A percentile compares a stretch with the other conserved stretches of the same genome.
Conservation (phyloP, 2,888 invertebrate genomes). For the Cheiracanthium punctorium region DNA sequence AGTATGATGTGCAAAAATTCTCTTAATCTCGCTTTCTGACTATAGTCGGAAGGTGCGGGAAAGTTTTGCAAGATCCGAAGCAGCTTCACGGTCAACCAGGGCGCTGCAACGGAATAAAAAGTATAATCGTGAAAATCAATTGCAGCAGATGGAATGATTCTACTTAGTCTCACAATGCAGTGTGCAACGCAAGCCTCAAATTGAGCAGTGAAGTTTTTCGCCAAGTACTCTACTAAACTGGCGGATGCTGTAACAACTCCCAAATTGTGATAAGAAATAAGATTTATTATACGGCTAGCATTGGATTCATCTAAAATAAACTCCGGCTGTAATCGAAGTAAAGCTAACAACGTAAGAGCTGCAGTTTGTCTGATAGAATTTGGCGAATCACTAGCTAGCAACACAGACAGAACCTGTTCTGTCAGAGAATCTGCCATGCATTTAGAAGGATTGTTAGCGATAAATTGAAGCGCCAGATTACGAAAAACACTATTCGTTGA, state of each 20-base stretch:
- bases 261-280: slow-evolving; percentile 21
- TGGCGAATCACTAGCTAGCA: slow-evolving; percentile 86
- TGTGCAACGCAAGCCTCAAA: not conserved
- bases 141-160: not conserved
- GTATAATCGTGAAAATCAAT: slow-evolving; percentile 30
- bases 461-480: slow-evolving; percentile 98
- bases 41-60: slow-evolving; percentile 13
- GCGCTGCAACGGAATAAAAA: slow-evolving; percentile 30
- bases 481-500: slow-evolving; percentile 97
- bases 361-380: slow-evolving; percentile 49
- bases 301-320: slow-evolving; percentile 5
- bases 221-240: slow-evolving; percentile 39
- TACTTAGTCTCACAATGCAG: slow-evolving; percentile 2
- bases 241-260: slow-evolving; percentile 39
- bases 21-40: slow-evolving; percentile 10
- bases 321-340: slow-evolving; percentile 21
- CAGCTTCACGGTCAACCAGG: slow-evolving; percentile 44
- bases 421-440: slow-evolving; percentile 99
- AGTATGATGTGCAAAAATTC: slow-evolving; percentile 31
- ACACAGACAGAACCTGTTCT: slow-evolving; percentile 96
- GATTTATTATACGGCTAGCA: not conserved
- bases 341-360: slow-evolving; percentile 8
- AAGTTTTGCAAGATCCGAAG: slow-evolving; percentile 19
- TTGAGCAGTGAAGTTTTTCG: not conserved
- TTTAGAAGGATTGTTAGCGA: slow-evolving; percentile 98